These are phyloP conservation scores for Calcarius ornatus DNA, from an alignment of 2,113 vertebrate species.

Conservation along the genomic window DNA sequence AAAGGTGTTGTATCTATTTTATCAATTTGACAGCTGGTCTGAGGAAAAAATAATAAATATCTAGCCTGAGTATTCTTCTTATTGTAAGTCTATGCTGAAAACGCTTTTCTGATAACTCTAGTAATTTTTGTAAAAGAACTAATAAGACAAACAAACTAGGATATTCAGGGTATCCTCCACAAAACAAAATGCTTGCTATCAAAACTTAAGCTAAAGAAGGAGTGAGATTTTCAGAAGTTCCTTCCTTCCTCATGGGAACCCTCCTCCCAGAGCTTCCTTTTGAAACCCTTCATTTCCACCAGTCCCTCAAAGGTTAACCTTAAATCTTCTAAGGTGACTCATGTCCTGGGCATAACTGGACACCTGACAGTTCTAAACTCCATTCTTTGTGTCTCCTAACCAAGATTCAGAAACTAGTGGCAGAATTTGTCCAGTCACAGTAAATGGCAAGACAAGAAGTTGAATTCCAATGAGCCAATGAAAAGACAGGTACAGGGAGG, in stretches of 20 bases:
- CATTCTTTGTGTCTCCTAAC: neutral
- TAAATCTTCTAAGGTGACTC: neutral
- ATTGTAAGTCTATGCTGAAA: neutral
- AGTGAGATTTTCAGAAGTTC: neutral
- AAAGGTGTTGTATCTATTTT: neutral
- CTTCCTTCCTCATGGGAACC: accelerated
- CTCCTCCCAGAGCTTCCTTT: neutral
- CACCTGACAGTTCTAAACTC: neutral
- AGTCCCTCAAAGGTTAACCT: neutral
- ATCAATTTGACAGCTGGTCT: neutral
- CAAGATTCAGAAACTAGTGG: neutral
- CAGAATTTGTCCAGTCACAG: neutral
- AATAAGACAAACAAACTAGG: neutral
- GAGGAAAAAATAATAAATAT: neutral
- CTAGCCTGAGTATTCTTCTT: neutral
- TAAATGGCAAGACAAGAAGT: neutral
- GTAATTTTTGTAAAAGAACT: neutral
- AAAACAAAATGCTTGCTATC: neutral
- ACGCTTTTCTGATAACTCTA: neutral
- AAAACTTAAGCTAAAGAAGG: neutral
- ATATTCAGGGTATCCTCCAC: neutral
- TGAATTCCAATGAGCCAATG: neutral
- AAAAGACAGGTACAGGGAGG: neutral
- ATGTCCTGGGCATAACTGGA: neutral
- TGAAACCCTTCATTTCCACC: accelerated